phyloP scores from a whole-genome alignment of 2,797 vertebrate genomes.

The Smutsia gigantea region DNA sequence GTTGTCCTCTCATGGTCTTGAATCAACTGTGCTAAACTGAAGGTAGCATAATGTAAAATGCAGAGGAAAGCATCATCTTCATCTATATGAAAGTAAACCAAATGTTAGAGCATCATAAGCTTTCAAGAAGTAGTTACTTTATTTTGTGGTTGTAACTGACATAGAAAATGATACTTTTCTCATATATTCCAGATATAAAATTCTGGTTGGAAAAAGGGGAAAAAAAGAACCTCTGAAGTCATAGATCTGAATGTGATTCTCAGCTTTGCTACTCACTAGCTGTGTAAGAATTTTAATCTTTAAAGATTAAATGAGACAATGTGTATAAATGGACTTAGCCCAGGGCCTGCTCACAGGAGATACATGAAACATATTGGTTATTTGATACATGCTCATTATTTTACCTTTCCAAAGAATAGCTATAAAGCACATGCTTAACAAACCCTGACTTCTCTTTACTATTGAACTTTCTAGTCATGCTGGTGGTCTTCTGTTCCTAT shows the following conservation, averaged over 20 bases:
- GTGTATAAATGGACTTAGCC: background rate
- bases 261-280: background rate
- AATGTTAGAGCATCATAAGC: background rate
- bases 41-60: background rate
- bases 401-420: background rate
- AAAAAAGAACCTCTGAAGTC: background rate
- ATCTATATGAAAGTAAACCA: background rate
- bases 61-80: background rate
- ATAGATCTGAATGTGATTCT: background rate
- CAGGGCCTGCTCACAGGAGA: background rate
- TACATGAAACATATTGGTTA: background rate
- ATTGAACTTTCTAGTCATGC: background rate
- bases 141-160: background rate
- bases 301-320: background rate
- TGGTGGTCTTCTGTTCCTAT: background rate
- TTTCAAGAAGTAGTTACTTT: background rate
- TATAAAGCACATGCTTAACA: background rate
- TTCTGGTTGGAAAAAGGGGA: background rate
- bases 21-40: constrained; percentile 14
- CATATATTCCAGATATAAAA: background rate
- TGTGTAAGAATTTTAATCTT: background rate
- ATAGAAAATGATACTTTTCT: background rate
- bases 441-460: background rate
- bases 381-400: background rate
- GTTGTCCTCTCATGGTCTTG: constrained; percentile 16